Evolutionary conservation across 2,888 invertebrate species (phyloP), one percentile per base, ranked within the genome.

Genomic region (Drosophila multiciliata): DNA sequence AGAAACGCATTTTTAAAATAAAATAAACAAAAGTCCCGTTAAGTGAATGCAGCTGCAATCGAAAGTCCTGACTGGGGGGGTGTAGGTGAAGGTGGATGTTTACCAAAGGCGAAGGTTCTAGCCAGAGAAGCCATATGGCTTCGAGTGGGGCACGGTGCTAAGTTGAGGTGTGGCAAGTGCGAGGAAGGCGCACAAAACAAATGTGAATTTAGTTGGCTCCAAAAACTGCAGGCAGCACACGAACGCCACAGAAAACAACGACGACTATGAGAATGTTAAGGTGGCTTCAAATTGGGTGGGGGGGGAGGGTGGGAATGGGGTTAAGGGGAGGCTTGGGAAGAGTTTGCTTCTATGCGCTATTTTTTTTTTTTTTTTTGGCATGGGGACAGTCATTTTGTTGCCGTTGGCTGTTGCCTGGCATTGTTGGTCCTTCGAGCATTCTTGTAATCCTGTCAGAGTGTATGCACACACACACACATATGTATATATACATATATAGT

Each of bases 401-500:
- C 73, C 63, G 71, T 61, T 78, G 73, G 78, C 65, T 75, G 61
- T 58, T 76, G 76, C 63, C 80, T 73, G 74, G 63, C 83, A 76
- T 82, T 82, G 82, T 85, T 73, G 82, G 86, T 86, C 87, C 87
- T 86, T 82, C 52, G 87, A 86, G 87, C 73, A 78, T 88, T 86
- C 78, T 82, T 88, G 88, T 89, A 88, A 86, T 88, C 88, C 90
- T 89, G 89, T 82, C 89, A 83, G 78, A 80, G 82, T 59, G 64
- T 71, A 54, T 23, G 32, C 57, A 58, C 57, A 65, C 15, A 26
- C 29, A 55, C 40, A 23, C 35, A 20, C 29, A 67, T 50, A 36
- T 1, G 49, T 0, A 8, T 42, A 20, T 64, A 36, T 54, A 29
- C 64, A 23, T 38, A 57, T 61, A 61, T 66, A 71, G 45, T 23